Conservation (phyloP, 2,888 invertebrate genomes). For the Eumacrocentrus americanus region DNA sequence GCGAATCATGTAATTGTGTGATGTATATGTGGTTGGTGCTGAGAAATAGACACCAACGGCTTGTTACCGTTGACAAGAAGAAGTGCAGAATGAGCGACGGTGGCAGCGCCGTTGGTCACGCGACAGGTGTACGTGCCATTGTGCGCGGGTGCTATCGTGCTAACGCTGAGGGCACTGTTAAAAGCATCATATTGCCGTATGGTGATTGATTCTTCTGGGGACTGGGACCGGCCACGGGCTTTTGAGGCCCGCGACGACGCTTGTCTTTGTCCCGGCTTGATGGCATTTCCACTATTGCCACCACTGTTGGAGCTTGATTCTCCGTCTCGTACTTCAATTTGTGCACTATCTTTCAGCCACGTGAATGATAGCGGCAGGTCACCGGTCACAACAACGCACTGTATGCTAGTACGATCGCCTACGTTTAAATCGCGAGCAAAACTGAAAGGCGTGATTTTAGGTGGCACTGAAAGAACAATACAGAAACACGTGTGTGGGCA, state of each 20-base stretch:
- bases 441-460: slow-evolving; percentile 71
- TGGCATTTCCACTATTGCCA: slow-evolving; percentile 35
- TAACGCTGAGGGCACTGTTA: slow-evolving; percentile 68
- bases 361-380: slow-evolving; percentile 70
- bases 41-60: slow-evolving; percentile 48
- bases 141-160: slow-evolving; percentile 66
- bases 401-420: slow-evolving; percentile 68
- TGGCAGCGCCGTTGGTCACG: slow-evolving; percentile 67
- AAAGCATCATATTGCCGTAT: slow-evolving; percentile 68
- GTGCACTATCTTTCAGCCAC: slow-evolving; percentile 69
- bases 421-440: slow-evolving; percentile 70
- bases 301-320: slow-evolving; percentile 32
- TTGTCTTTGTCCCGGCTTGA: slow-evolving; percentile 5
- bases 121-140: slow-evolving; percentile 69
- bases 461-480: slow-evolving; percentile 64
- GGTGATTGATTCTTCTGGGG: slow-evolving; percentile 61
- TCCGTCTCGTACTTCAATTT: slow-evolving; percentile 55
- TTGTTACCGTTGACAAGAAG: slow-evolving; percentile 68
- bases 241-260: slow-evolving; percentile 6
- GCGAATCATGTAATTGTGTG: background rate
- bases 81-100: slow-evolving; percentile 67
- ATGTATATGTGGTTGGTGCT: slow-evolving; percentile 21
- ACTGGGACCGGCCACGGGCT: slow-evolving; percentile 27
- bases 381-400: slow-evolving; percentile 68
- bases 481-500: slow-evolving; percentile 34